Evolutionary conservation across 1,140 invertebrate species (phyloP).

Genomic region (Zelostemma sp.): DNA sequence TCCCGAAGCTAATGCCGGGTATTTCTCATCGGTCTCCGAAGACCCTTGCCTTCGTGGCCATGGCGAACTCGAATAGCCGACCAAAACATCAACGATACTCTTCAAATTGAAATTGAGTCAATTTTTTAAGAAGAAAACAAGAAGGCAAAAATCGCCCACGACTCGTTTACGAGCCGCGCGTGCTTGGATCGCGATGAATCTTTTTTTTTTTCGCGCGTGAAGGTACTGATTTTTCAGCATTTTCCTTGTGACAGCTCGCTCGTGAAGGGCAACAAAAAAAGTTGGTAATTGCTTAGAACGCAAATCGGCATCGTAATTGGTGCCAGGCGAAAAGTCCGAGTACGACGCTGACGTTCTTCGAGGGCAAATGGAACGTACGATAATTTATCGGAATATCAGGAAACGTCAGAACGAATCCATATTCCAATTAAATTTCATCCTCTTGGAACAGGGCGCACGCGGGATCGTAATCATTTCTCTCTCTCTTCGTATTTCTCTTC

Average conservation of each 20-base stretch:
- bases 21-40: constrained; percentile 69
- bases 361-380: constrained; percentile 67
- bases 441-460: constrained; percentile 60
- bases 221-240: constrained; percentile 36
- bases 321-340: constrained; percentile 39
- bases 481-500: constrained; percentile 17
- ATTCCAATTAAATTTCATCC: constrained; percentile 71
- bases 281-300: constrained; percentile 38
- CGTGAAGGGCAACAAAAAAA: constrained; percentile 29
- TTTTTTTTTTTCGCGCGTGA: constrained; percentile 34
- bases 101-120: background rate
- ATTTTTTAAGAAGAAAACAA: background rate
- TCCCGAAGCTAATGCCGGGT: constrained; percentile 63
- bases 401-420: constrained; percentile 67
- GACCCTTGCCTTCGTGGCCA: constrained; percentile 40
- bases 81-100: background rate
- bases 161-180: too few species aligned
- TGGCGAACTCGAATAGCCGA: background rate
- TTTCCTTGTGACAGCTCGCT: constrained; percentile 32
- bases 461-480: constrained; percentile 46
- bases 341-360: constrained; percentile 53
- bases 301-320: constrained; percentile 53
- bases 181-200: too few species aligned
- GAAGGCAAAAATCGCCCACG: background rate
- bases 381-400: constrained; percentile 69